A percentile compares a stretch with the other conserved stretches of the same genome.
These are phyloP conservation scores for Origma solitaria DNA, from an alignment of 2,113 vertebrate genomes.

Conservation along the genomic window DNA sequence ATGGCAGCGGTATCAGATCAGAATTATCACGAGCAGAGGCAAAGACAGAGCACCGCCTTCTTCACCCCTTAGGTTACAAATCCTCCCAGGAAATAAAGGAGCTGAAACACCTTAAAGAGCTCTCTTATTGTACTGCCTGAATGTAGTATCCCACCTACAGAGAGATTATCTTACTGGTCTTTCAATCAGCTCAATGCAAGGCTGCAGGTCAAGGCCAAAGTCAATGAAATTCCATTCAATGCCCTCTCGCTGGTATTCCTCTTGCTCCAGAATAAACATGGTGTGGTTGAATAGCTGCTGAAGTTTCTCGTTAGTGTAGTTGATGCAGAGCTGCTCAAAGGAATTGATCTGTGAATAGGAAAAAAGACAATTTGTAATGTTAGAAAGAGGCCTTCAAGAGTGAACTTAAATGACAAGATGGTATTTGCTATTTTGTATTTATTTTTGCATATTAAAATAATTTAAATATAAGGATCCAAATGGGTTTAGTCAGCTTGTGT, in stretches of 20 bases:
- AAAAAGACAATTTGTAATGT: neutral
- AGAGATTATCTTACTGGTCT: conserved; percentile 74
- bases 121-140: neutral
- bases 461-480: neutral
- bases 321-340: conserved; percentile 97
- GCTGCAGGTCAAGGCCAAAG: conserved; percentile 93
- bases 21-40: neutral
- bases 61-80: neutral
- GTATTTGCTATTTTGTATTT: neutral
- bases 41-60: neutral
- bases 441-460: neutral
- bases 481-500: neutral
- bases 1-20: neutral
- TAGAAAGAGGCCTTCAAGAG: neutral
- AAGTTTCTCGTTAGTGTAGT: conserved; percentile 97
- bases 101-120: neutral
- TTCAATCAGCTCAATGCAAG: conserved; percentile 96
- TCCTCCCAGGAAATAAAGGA: neutral
- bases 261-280: conserved; percentile 97
- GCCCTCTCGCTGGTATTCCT: conserved; percentile 94
- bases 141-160: neutral
- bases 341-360: conserved; percentile 83
- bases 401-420: neutral
- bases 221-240: conserved; percentile 98
- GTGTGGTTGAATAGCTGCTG: conserved; percentile 99